These are phyloP conservation scores for Uropsilus gracilis DNA, from an alignment of 2,113 vertebrate genomes.

Conservation along the genomic window DNA sequence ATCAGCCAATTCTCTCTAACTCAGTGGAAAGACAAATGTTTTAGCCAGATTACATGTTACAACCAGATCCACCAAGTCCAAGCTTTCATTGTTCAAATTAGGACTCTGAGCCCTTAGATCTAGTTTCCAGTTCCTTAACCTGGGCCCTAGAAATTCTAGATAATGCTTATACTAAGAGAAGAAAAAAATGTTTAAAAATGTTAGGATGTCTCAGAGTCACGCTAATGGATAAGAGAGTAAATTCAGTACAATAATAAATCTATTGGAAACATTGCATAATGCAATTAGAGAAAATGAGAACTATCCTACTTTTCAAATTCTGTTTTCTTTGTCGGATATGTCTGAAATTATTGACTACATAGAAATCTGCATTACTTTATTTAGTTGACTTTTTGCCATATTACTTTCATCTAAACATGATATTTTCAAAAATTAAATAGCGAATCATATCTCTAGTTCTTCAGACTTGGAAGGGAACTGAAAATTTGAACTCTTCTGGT, in stretches of 20 bases:
- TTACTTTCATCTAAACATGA: slow-evolving; percentile 12
- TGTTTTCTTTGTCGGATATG: not conserved
- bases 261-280: slow-evolving; percentile 41
- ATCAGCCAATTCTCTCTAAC: not conserved
- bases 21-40: not conserved
- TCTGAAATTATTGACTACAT: slow-evolving; percentile 37
- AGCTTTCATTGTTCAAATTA: not conserved
- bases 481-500: not conserved
- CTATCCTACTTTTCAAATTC: slow-evolving; percentile 11
- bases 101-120: not conserved
- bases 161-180: not conserved
- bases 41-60: not conserved
- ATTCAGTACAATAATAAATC: not conserved
- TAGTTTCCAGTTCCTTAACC: not conserved
- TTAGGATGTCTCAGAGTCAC: not conserved
- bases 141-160: not conserved
- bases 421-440: not conserved
- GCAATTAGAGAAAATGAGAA: not conserved
- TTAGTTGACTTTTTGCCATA: slow-evolving; percentile 7
- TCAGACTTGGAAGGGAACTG: not conserved
- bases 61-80: not conserved
- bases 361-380: not conserved
- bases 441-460: not conserved
- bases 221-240: not conserved
- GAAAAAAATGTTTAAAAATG: not conserved